Evolutionary conservation across 2,797 vertebrate genomes (phyloP).

Genomic region (Enteromius viviparus): DNA sequence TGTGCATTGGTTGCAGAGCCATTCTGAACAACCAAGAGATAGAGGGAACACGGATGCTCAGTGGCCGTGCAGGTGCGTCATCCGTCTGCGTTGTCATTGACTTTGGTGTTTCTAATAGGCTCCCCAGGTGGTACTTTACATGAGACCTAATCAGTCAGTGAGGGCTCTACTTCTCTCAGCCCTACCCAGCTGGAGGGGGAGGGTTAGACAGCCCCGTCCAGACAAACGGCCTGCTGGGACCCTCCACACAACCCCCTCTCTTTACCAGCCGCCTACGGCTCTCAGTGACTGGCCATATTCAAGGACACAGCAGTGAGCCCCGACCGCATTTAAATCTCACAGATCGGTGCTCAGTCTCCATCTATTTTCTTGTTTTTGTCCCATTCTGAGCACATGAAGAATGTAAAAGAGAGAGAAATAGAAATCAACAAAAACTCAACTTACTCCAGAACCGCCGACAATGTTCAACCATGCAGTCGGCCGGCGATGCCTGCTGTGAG

Average conservation of each 20-base stretch:
- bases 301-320: slow-evolving; percentile 74
- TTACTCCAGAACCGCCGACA: slow-evolving; percentile 28
- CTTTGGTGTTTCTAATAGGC: slow-evolving; percentile 84
- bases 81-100: slow-evolving; percentile 79
- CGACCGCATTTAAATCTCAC: slow-evolving; percentile 54
- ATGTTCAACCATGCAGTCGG: slow-evolving; percentile 15
- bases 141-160: slow-evolving; percentile 89
- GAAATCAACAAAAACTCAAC: slow-evolving; percentile 47
- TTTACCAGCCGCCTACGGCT: slow-evolving; percentile 77
- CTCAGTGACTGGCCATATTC: slow-evolving; percentile 78
- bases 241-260: slow-evolving; percentile 70
- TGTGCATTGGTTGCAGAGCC: background rate
- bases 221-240: slow-evolving; percentile 77
- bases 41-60: slow-evolving; percentile 31
- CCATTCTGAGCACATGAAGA: slow-evolving; percentile 37
- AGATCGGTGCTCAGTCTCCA: slow-evolving; percentile 28
- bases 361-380: slow-evolving; percentile 34
- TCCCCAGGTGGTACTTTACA: slow-evolving; percentile 87
- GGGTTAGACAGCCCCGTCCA: slow-evolving; percentile 70
- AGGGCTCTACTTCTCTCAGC: slow-evolving; percentile 74
- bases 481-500: slow-evolving; percentile 41
- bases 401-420: slow-evolving; percentile 5
- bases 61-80: slow-evolving; percentile 64
- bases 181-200: slow-evolving; percentile 80
- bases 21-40: slow-evolving; percentile 38